Evolutionary conservation across 23 tunicate species (phyloP), one percentile per base, ranked within the genome.

Genomic region (Oikopleura dioica): DNA sequence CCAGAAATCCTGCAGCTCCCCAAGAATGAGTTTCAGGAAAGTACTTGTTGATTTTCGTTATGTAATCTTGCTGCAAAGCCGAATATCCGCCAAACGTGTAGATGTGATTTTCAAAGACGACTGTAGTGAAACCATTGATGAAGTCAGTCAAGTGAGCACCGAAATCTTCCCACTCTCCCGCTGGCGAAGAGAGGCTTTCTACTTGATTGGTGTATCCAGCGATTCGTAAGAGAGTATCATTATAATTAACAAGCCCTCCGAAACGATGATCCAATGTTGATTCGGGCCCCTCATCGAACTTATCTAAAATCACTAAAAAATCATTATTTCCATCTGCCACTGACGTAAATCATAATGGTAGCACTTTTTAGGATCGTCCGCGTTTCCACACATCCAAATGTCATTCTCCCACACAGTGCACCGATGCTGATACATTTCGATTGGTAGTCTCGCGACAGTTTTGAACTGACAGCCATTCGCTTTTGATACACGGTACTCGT

Each of bases 371-470:
- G 9, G 16, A 44, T 44, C 55, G 55, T 44, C 55, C 21, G 9
- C 21, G 16, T 21, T 9, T 63, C 72, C 72, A 63, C 72, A 63
- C 72, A 63, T 63, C 72, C 72, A 63, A 12, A 63, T 63, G 4
- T 63, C 33, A 63, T 63, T 28, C 30, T 21, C 72, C 4, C 16
- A 63, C 4, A 63, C 72, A 21, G 72, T 28, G 26, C 72, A 63
- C 29, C 30, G 16, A 12, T 63, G 72, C 2, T 63, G 30, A 28
- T 12, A 63, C 16, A 63, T 12, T 63, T 63, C 72, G 29, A 5
- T 4, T 21, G 72, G 33, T 63, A 63, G 26, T 2, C 16, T 28
- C 2, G 4, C 72, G 26, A 21, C 4, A 63, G 33, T 23, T 28
- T 63, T 63, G 4, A 63, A 28, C 30, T 4, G 30, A 63, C 72